Evolutionary conservation across 2,888 invertebrate species (phyloP).

Genomic region (Coenonympha glycerion): DNA sequence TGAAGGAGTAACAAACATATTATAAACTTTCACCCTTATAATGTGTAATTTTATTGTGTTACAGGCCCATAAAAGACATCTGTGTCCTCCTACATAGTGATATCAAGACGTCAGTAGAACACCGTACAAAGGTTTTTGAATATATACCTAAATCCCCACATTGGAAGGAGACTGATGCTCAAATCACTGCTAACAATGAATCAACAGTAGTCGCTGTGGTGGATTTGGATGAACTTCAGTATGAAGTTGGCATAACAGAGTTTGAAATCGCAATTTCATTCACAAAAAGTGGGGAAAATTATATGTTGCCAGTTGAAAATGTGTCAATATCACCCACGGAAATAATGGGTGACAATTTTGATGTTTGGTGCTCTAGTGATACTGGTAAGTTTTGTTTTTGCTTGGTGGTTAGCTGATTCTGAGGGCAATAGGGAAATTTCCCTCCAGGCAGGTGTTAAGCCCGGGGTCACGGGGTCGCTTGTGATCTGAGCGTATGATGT

Average conservation of each 20-base stretch:
- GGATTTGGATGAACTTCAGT: conserved; percentile 44
- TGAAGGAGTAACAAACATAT: too few species aligned
- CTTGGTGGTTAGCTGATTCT: too few species aligned
- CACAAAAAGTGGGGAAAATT: conserved; percentile 36
- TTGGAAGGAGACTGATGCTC: conserved; percentile 41
- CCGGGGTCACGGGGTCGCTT: too few species aligned
- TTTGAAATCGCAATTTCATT: conserved; percentile 48
- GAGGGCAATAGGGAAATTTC: too few species aligned
- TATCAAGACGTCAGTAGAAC: conserved; percentile 37
- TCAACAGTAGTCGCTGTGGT: conserved; percentile 41
- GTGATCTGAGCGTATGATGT: too few species aligned
- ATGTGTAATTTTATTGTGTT: conserved; percentile 28
- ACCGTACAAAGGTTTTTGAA: conserved; percentile 51
- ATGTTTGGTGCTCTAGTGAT: conserved; percentile 37
- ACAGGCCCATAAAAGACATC: conserved; percentile 48
- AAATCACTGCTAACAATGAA: conserved; percentile 32
- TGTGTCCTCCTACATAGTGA: conserved; percentile 42
- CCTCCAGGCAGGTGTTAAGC: too few species aligned
- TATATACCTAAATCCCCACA: conserved; percentile 35
- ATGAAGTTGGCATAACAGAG: conserved; percentile 39
- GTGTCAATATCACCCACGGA: conserved; percentile 44
- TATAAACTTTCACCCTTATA: too few species aligned
- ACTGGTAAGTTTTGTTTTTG: conserved; percentile 4
- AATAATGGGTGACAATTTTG: conserved; percentile 46
- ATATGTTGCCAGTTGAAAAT: conserved; percentile 46